A percentile compares a stretch with the other conserved stretches of the same genome.
phyloP scores from a whole-genome alignment of 1,140 invertebrate species.

The Anoplophora glabripennis region DNA sequence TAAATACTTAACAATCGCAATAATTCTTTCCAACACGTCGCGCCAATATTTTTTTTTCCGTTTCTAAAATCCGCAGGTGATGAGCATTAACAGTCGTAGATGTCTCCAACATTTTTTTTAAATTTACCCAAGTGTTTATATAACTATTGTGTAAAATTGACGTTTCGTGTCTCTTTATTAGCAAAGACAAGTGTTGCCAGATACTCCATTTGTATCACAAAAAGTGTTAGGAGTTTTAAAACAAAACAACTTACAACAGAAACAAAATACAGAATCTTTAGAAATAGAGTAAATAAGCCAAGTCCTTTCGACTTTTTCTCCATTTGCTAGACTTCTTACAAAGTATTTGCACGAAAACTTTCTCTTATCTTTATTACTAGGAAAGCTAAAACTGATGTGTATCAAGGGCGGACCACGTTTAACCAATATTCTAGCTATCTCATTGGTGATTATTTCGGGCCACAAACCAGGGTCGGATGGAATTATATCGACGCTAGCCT shows the following conservation, averaged over 20 bases:
- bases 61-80: slow-evolving; percentile 13
- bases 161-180: slow-evolving; percentile 16
- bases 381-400: slow-evolving; percentile 13
- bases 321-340: slow-evolving; percentile 16
- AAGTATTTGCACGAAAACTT: slow-evolving; percentile 13
- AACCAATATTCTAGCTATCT: slow-evolving; percentile 18
- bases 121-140: slow-evolving; percentile 14
- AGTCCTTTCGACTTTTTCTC: slow-evolving; percentile 15
- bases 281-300: slow-evolving; percentile 20
- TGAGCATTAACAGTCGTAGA: slow-evolving; percentile 16
- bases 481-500: slow-evolving; percentile 18
- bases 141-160: slow-evolving; percentile 16
- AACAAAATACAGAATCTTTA: slow-evolving; percentile 15
- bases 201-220: slow-evolving; percentile 13
- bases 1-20: slow-evolving; percentile 19
- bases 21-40: slow-evolving; percentile 19
- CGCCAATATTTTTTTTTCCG: slow-evolving; percentile 15
- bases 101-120: slow-evolving; percentile 13
- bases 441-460: slow-evolving; percentile 18
- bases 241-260: slow-evolving; percentile 19
- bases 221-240: slow-evolving; percentile 15
- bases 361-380: slow-evolving; percentile 16
- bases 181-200: slow-evolving; percentile 19
- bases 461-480: slow-evolving; percentile 8
- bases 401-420: slow-evolving; percentile 10